Evolutionary conservation across 2,888 invertebrate species (phyloP), one percentile per base, ranked within the genome.

Genomic region (Pristionchus exspectatus): DNA sequence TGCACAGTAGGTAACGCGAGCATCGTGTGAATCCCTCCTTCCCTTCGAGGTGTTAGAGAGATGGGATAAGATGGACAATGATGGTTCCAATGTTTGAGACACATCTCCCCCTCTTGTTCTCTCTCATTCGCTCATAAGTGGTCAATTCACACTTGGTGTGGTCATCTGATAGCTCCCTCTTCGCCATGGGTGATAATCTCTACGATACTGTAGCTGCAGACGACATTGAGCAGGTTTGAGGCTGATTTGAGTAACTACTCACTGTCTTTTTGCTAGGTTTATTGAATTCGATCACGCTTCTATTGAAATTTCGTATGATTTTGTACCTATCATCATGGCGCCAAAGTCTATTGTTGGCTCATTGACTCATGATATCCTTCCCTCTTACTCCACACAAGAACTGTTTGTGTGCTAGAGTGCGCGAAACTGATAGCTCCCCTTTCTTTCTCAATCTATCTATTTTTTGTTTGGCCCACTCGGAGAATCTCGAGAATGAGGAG

Each of bases 51-150:
- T 24, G 85, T 59, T 56, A 24, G 14, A 59, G 85, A 54, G 83
- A 84, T 27, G 50, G 24, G 54, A 54, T 14, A 50, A 33, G 63
- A 59, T 44, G 27, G 85, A 85, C n/a, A 63, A 21, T 21, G 85
- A 85, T 33, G 85, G 59, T 63, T 56, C 59, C 59, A 85, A 54
- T 81, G 81, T 81, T 81, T 81, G 81, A 81, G 50, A 81, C 81
- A 54, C n/a, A n/a, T 81, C 27, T n/a, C 74, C 18, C 81, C 27
- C 44, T 50, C 81, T 54, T 21, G 38, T 14, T 54, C 81, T 81
- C 50, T 50, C 9, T 50, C 44, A 7, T 27, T 33, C 27, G 12
- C 81, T 81, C 27, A 81, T 81, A 81, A 81, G 81, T 81, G 81
- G 81, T 27, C 81, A 81, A n/a, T 81, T 54, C 44, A 44, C 50